Evolutionary conservation across 2,113 vertebrate species (phyloP).

Genomic region (Peucedramus taeniatus): DNA sequence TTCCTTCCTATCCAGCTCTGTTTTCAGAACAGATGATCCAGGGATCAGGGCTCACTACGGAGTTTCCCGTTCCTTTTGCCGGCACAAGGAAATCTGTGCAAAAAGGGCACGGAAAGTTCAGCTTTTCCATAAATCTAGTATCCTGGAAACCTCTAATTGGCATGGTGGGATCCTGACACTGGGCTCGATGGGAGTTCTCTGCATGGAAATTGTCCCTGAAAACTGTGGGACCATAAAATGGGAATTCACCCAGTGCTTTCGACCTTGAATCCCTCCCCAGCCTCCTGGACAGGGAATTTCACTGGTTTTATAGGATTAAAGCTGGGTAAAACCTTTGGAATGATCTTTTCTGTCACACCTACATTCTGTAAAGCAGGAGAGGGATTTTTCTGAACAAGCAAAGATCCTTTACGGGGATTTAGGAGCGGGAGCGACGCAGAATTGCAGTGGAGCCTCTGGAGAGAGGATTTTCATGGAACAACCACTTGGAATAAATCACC

Average conservation of each 20-base stretch:
- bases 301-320: neutral
- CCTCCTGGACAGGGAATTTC: neutral
- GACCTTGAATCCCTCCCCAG: neutral
- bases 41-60: neutral
- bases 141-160: neutral
- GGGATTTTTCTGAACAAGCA: neutral
- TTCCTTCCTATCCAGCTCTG: neutral
- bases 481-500: neutral
- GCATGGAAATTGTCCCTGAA: fast-evolving
- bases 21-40: neutral
- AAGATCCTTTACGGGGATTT: neutral
- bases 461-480: neutral
- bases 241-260: neutral
- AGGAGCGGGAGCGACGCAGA: fast-evolving
- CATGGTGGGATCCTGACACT: fast-evolving
- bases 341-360: neutral
- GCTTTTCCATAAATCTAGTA: fast-evolving
- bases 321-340: neutral
- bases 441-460: neutral
- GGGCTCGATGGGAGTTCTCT: neutral
- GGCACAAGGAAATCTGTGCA: neutral
- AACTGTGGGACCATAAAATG: neutral
- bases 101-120: fast-evolving
- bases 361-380: neutral
- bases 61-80: neutral